Conservation (phyloP, 2,113 vertebrate species). For the Cyprichromis sp. region DNA sequence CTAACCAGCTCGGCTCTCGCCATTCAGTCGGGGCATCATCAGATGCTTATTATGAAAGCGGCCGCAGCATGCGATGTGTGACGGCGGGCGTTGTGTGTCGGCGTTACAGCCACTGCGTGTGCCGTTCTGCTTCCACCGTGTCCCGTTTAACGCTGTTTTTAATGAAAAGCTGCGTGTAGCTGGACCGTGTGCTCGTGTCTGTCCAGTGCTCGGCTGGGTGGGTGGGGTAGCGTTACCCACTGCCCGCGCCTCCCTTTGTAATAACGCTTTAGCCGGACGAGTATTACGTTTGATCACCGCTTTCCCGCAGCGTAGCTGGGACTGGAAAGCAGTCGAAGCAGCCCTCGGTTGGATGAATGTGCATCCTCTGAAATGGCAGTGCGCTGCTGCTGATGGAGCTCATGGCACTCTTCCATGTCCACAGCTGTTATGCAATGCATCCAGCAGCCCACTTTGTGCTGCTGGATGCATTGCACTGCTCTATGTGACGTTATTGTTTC, state of each 20-base stretch:
- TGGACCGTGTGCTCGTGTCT: not conserved
- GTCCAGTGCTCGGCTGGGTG: slow-evolving; percentile 34
- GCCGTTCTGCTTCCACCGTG: not conserved
- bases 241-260: not conserved
- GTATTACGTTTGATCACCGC: accelerated
- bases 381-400: not conserved
- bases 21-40: not conserved
- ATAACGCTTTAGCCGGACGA: not conserved
- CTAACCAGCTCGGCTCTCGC: not conserved
- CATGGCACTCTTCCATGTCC: slow-evolving; percentile 35
- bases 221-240: slow-evolving; percentile 1
- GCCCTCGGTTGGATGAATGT: not conserved
- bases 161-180: not conserved
- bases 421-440: slow-evolving; percentile 62
- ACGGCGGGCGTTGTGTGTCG: not conserved
- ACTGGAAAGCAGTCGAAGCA: not conserved
- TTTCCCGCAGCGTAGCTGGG: not conserved
- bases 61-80: not conserved
- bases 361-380: slow-evolving; percentile 32
- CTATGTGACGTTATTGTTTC: not conserved
- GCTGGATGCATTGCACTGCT: slow-evolving; percentile 10
- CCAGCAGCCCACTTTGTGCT: slow-evolving; percentile 18
- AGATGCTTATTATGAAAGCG: not conserved
- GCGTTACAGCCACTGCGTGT: not conserved
- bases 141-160: not conserved